Conservation (phyloP, 2,113 vertebrate genomes). For the Haliaeetus leucogaster region DNA sequence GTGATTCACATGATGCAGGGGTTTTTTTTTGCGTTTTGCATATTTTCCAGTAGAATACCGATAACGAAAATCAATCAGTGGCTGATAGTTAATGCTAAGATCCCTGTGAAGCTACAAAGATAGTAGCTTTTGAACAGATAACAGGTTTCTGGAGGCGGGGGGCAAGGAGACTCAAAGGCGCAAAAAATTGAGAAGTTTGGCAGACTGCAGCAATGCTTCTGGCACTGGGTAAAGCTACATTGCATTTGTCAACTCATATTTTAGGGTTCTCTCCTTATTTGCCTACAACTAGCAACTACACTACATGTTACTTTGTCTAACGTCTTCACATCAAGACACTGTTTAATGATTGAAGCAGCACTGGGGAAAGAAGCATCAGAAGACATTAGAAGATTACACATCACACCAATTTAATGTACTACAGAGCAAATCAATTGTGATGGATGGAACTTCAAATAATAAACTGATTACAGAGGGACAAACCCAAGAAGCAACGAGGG, state of each 20-base stretch:
- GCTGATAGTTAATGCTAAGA: background rate
- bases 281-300: background rate
- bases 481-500: background rate
- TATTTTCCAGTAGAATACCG: background rate
- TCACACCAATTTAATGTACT: conserved; percentile 4
- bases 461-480: conserved; percentile 17
- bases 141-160: background rate
- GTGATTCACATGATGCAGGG: background rate
- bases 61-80: background rate
- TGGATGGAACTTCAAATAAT: conserved; percentile 15
- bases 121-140: background rate
- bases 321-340: background rate
- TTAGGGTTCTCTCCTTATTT: background rate
- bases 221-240: background rate
- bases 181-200: background rate
- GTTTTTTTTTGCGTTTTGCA: background rate
- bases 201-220: background rate
- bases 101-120: background rate
- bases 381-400: background rate
- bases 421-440: conserved; percentile 23
- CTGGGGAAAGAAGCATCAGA: background rate
- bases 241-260: background rate
- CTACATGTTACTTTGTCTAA: background rate
- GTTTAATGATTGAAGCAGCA: background rate
- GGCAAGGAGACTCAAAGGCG: background rate